phyloP scores from a whole-genome alignment of 2,888 invertebrate genomes.

The Mycalesis mineus region DNA sequence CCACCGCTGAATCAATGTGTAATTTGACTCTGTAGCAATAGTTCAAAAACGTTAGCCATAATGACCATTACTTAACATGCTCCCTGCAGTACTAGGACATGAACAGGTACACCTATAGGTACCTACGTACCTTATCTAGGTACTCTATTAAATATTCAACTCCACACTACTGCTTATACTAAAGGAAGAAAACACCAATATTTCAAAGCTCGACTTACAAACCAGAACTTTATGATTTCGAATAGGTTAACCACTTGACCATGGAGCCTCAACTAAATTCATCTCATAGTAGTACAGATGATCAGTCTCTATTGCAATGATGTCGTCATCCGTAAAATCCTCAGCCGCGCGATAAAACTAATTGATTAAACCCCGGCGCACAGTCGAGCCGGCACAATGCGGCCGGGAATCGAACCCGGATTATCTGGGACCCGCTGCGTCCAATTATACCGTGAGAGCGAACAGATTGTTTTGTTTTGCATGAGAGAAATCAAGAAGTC shows the following conservation, averaged over 20 bases:
- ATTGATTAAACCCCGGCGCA: slow-evolving; percentile 57
- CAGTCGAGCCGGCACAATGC: slow-evolving; percentile 50
- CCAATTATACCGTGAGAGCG: slow-evolving; percentile 50
- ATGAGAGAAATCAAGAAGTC: neutral
- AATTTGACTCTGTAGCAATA: too few relatives aligned
- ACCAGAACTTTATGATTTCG: neutral
- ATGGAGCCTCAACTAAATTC: neutral
- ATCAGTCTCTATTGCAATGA: slow-evolving; percentile 16
- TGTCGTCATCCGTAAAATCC: slow-evolving; percentile 44
- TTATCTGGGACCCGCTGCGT: slow-evolving; percentile 49
- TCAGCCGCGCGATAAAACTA: slow-evolving; percentile 57
- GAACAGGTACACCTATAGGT: too few relatives aligned
- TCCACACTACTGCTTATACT: too few relatives aligned
- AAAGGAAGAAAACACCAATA: too few relatives aligned
- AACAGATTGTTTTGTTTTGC: neutral
- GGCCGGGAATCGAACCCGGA: slow-evolving; percentile 46
- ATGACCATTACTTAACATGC: too few relatives aligned
- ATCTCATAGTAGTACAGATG: neutral
- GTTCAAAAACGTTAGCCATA: too few relatives aligned
- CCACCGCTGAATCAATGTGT: too few relatives aligned
- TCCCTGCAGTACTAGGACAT: too few relatives aligned
- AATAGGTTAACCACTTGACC: neutral
- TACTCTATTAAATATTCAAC: too few relatives aligned
- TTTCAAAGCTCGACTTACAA: too few relatives aligned
- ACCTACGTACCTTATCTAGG: too few relatives aligned